Percentiles rank a stretch among this genome's conserved stretches.
phyloP scores from a whole-genome alignment of 2,888 invertebrate species.

The Harpagoxenus sublaevis region DNA sequence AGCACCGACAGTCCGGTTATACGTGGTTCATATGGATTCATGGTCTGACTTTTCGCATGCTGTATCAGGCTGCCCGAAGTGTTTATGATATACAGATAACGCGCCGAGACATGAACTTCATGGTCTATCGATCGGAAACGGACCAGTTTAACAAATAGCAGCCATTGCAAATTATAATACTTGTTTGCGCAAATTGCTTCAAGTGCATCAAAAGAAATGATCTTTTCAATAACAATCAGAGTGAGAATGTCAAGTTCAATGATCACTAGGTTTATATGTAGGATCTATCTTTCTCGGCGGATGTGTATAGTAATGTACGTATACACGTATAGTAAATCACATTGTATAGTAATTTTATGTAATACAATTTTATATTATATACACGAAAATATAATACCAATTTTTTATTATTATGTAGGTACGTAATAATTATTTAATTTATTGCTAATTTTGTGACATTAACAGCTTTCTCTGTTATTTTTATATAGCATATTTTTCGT shows the following conservation, averaged over 20 bases:
- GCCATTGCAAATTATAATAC: conserved; percentile 35
- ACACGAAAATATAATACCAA: not conserved
- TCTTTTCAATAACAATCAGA: conserved; percentile 19
- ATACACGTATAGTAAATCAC: no score
- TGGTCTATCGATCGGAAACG: conserved; percentile 15
- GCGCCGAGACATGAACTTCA: conserved; percentile 32
- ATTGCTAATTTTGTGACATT: not conserved
- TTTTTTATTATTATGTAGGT: not conserved
- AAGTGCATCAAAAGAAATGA: conserved; percentile 13
- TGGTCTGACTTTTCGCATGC: conserved; percentile 28
- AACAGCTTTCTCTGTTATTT: not conserved
- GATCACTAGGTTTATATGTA: not conserved
- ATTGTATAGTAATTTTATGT: not conserved
- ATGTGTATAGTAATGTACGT: not conserved
- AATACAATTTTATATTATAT: not conserved
- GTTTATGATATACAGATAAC: conserved; percentile 43
- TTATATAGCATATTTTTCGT: not conserved
- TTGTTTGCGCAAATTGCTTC: conserved; percentile 6
- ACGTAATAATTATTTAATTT: not conserved
- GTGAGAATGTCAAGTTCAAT: not conserved
- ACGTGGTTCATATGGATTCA: conserved; percentile 2
- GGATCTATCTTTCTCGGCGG: not conserved
- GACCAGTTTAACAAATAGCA: not conserved
- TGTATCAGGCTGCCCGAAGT: conserved; percentile 26
- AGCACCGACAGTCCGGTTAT: conserved; percentile 23